Evolutionary conservation across 2,888 invertebrate species (phyloP).

Genomic region (Hypomecis atomaria): DNA sequence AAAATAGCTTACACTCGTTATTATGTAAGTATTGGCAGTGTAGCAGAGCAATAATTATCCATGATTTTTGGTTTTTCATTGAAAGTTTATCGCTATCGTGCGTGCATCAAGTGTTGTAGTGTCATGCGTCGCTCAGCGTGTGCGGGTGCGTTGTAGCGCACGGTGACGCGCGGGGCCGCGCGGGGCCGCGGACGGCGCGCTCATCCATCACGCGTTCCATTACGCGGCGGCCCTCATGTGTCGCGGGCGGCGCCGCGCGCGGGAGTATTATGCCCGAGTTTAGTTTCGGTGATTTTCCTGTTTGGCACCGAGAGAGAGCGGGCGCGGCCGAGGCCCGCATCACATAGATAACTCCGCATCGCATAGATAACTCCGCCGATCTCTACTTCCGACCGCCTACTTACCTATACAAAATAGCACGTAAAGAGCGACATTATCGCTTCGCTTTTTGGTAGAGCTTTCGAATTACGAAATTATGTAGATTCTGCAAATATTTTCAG

Average conservation of each 20-base stretch:
- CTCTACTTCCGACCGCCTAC: slow-evolving; percentile 18
- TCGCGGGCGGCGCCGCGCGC: neutral
- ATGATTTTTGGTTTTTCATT: too few species aligned
- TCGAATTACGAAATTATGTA: slow-evolving; percentile 28
- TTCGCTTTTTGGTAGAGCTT: slow-evolving; percentile 9
- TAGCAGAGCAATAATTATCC: too few species aligned
- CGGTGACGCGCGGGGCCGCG: neutral
- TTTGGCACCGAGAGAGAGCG: slow-evolving; percentile 14
- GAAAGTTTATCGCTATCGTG: too few species aligned
- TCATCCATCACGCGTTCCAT: slow-evolving; percentile 33
- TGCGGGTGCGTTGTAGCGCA: neutral
- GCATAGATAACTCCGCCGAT: slow-evolving; percentile 15
- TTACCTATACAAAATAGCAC: neutral
- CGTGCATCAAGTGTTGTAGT: too few species aligned
- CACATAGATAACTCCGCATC: slow-evolving; percentile 10
- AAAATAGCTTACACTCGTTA: too few species aligned
- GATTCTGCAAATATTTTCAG: slow-evolving; percentile 15
- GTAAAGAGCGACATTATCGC: slow-evolving; percentile 18
- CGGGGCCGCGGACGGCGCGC: slow-evolving; percentile 1
- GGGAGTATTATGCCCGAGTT: neutral
- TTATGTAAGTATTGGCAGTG: too few species aligned
- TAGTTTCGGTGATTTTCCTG: slow-evolving; percentile 13
- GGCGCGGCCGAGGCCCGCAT: slow-evolving; percentile 7
- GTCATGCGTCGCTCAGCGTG: neutral
- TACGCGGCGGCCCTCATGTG: neutral